Conservation (phyloP, 2,797 vertebrate species). For the Iguana delicatissima region DNA sequence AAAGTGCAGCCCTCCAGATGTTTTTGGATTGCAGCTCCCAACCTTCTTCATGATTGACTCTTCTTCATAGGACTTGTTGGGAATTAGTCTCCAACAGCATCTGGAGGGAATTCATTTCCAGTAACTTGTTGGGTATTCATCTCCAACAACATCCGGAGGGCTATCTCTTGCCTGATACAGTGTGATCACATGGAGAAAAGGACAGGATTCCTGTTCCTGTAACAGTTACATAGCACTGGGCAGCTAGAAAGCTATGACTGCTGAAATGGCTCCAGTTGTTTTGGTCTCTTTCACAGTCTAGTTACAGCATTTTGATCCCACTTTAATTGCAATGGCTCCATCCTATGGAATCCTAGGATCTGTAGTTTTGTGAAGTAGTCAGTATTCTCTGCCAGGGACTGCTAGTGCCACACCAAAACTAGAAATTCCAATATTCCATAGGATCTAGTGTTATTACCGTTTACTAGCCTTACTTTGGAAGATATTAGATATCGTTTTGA, state of each 20-base stretch:
- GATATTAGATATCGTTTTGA: too few relatives aligned
- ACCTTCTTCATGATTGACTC: background rate
- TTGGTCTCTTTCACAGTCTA: background rate
- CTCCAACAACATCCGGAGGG: background rate
- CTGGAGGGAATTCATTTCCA: background rate
- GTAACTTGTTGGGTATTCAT: too few relatives aligned
- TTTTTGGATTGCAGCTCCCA: background rate
- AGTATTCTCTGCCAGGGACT: too few relatives aligned
- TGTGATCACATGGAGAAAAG: background rate
- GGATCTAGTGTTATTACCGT: too few relatives aligned
- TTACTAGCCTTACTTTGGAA: too few relatives aligned
- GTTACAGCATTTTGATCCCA: background rate
- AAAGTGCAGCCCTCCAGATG: background rate
- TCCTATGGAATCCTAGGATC: too few relatives aligned
- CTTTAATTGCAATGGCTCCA: too few relatives aligned
- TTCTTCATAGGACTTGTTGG: background rate
- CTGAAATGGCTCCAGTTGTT: background rate
- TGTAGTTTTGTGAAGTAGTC: too few relatives aligned
- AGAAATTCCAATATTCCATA: too few relatives aligned
- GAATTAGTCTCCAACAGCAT: background rate
- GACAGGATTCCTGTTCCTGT: background rate
- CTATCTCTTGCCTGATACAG: background rate
- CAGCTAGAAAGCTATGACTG: background rate
- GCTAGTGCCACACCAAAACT: too few relatives aligned
- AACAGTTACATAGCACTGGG: background rate